Base-by-base conservation (phyloP, 2,888 invertebrate species). In the Hyppa rectilinea region DNA sequence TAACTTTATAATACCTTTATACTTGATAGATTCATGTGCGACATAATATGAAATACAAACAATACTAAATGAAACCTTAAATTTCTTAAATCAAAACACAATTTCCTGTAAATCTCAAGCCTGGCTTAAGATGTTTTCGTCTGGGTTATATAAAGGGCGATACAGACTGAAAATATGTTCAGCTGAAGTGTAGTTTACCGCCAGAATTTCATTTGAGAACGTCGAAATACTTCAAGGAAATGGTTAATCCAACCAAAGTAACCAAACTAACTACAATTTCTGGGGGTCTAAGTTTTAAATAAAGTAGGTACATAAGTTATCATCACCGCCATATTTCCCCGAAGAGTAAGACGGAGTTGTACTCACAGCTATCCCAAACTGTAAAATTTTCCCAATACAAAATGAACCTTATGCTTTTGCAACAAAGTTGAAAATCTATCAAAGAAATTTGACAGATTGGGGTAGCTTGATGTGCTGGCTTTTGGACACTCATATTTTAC, bases 111-210 rank as follows among this genome's bases (percentile, higher is more conserved):
- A 59, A 62, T 52, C 36, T 29, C n/a, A 52, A 20, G 23, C n/a
- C 29, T 20, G 34, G 20, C 4, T 45, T 26, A 23, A 67, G 12
- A 36, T 36, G 36, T 58, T 47, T 71, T 50, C 40, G 10, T 29
- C 29, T 70, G 12, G 23, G 9, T 47, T 26, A 62, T 61, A 38
- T 67, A 72, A 62, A 55, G n/a, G 14, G 20, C 7, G 36, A 29
- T 53, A 47, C 12, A 66, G 45, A 60, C 26, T n/a, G n/a, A 66
- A 66, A 56, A 67, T 67, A 71, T 63, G 17, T 67, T 45, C 26
- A 60, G 29, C 47, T 63, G 59, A 26, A 23, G 12, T 36, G 23
- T 63, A 71, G 29, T 63, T 58, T 59, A 52, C 23, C 10, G 29
- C 52, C 49, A 59, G 47, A 47, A 47, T 40, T 34, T 29, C 45